Percentiles rank a stretch among this genome's conserved stretches.
These are phyloP conservation scores for Petrolisthes manimaculis DNA, from an alignment of 2,888 invertebrate species.

Conservation along the genomic window DNA sequence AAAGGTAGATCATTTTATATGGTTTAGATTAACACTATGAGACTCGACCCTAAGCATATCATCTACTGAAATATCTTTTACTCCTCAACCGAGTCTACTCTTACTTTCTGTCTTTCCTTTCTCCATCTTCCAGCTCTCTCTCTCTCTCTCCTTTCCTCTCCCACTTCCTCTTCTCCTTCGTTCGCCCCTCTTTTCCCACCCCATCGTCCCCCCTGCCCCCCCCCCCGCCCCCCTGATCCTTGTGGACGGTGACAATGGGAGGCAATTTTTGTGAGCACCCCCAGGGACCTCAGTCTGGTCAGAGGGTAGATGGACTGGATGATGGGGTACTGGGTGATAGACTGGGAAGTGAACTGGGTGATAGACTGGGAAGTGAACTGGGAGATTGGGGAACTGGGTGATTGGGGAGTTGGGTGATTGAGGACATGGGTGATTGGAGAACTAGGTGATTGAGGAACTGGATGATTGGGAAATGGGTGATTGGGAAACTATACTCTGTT, in stretches of 20 bases:
- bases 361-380: neutral
- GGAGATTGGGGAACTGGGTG: neutral
- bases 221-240: neutral
- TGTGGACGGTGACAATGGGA: slow-evolving; percentile 14
- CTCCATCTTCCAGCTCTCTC: neutral
- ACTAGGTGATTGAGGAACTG: neutral
- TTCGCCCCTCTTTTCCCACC: neutral
- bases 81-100: neutral
- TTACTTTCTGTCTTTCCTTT: neutral
- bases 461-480: neutral
- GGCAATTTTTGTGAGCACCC: neutral
- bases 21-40: neutral
- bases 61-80: neutral
- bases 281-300: neutral
- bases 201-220: neutral
- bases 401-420: neutral
- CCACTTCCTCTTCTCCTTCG: neutral
- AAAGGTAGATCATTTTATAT: neutral
- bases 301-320: neutral
- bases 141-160: neutral
- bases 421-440: neutral
- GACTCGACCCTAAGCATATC: neutral
- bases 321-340: neutral
- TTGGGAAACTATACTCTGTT: neutral
- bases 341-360: neutral